Evolutionary conservation across 2,888 invertebrate genomes (phyloP).

Genomic region (Tetramorium bicarinatum): DNA sequence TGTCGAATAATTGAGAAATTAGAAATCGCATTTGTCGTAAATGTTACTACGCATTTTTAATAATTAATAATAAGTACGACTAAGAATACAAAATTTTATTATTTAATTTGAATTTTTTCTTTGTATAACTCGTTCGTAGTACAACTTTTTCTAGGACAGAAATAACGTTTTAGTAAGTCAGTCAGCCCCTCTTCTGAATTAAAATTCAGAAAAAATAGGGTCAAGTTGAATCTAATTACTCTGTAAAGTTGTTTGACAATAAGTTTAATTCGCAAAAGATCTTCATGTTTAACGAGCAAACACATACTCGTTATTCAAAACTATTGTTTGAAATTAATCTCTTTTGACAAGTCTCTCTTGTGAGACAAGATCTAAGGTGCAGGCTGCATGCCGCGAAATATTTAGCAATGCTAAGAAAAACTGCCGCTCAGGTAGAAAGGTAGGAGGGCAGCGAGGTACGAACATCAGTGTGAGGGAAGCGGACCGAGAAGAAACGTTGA

Average conservation of each 20-base stretch:
- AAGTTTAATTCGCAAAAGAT: background rate
- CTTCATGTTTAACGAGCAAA: background rate
- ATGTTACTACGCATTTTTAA: background rate
- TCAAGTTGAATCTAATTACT: slow-evolving; percentile 19
- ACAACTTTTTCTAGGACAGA: background rate
- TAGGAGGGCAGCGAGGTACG: background rate
- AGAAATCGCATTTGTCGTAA: background rate
- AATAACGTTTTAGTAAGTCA: background rate
- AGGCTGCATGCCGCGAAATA: background rate
- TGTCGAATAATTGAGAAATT: background rate
- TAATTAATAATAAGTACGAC: background rate
- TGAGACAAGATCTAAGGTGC: background rate
- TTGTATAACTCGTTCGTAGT: background rate
- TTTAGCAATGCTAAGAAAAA: slow-evolving; percentile 18
- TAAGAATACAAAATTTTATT: background rate
- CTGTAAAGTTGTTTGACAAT: background rate
- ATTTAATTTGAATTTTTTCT: background rate
- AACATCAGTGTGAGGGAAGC: slow-evolving; percentile 58
- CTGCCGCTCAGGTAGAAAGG: slow-evolving; percentile 7
- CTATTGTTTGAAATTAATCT: background rate
- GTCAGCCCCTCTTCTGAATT: background rate
- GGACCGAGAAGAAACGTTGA: slow-evolving; percentile 78
- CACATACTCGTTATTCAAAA: background rate
- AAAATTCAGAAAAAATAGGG: background rate
- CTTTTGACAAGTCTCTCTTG: background rate